A percentile compares a stretch with the other conserved stretches of the same genome.
phyloP scores from a whole-genome alignment of 1,140 invertebrate species.

The Olivierus martensii region DNA sequence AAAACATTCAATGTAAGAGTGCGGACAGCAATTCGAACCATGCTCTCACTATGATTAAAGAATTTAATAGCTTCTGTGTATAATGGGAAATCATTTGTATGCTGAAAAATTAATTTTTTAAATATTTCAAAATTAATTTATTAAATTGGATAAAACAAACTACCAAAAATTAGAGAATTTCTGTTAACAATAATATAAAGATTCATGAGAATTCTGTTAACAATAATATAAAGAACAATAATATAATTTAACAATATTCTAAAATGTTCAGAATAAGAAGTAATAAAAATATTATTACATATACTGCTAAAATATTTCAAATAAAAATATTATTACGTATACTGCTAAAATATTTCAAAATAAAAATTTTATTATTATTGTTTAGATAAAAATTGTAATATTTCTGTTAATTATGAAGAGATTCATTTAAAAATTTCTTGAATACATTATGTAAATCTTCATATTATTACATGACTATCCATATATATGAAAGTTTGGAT shows the following conservation, averaged over 20 bases:
- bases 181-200: neutral
- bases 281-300: too few relatives aligned
- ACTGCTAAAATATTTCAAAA: too few relatives aligned
- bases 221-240: neutral
- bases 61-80: constrained; percentile 99
- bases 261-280: neutral
- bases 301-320: too few relatives aligned
- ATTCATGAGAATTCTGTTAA: neutral
- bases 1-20: constrained; percentile 97
- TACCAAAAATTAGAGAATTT: neutral
- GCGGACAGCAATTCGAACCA: constrained; percentile 96
- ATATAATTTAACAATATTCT: neutral
- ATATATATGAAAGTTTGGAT: too few relatives aligned
- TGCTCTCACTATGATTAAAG: constrained; percentile 96
- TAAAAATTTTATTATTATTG: too few relatives aligned
- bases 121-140: neutral
- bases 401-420: too few relatives aligned
- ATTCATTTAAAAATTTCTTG: too few relatives aligned
- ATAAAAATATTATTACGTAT: too few relatives aligned
- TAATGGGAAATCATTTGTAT: constrained; percentile 96
- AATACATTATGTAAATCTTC: too few relatives aligned
- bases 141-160: neutral
- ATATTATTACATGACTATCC: too few relatives aligned
- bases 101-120: constrained; percentile 43
- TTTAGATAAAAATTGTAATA: too few relatives aligned